Evolutionary conservation across 2,797 vertebrate species (phyloP), one percentile per base, ranked within the genome.

Genomic region (Pelobates cultripes): DNA sequence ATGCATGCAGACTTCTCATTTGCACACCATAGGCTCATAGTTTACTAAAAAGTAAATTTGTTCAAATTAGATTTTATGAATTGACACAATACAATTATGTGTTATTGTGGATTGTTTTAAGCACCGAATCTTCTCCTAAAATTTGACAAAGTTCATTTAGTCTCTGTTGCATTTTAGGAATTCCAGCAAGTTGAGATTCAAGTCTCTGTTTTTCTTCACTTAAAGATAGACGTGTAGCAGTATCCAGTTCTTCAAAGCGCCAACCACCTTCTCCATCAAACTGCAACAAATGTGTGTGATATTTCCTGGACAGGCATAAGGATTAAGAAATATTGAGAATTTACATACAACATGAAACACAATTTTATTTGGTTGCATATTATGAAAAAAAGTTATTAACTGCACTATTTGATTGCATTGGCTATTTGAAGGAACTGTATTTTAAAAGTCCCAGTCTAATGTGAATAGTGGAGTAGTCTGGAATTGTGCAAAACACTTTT

Each of bases 161-260:
- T 91, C 98, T 96, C 85, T 94, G 95, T 85, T 99, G 98, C 98
- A 99, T 99, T 93, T 98, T 95, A 84, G 97, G 97, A 88, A 99
- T 95, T 82, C 98, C 97, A 42, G 97, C 97, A 75, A 99, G 96
- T 81, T 99, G 97, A 61, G 95, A 91, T 91, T 99, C 97, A 73
- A 99, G 95, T 84, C 96, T 95, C 89, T 99, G 98, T 81, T 99
- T 99, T 89, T 99, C 98, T 90, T 99, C 98, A 5, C 96, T 97
- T 85, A 99, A 85, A 7, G 97, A 95, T 85, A 99, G 94, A 60
- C 97, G 96, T 3, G 96, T 97, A 3, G 97, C 97, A 0, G 95
- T 96, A 91, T 99, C 97, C 93, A 99, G 82, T 88, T 98, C 95
- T 93, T 99, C 97, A 7, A 99, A 99, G 63, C 95, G 94, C 97